Percentiles rank a stretch among this genome's conserved stretches.
Evolutionary conservation across 2,797 vertebrate species (phyloP).

Genomic region (Enteromius argenteus): DNA sequence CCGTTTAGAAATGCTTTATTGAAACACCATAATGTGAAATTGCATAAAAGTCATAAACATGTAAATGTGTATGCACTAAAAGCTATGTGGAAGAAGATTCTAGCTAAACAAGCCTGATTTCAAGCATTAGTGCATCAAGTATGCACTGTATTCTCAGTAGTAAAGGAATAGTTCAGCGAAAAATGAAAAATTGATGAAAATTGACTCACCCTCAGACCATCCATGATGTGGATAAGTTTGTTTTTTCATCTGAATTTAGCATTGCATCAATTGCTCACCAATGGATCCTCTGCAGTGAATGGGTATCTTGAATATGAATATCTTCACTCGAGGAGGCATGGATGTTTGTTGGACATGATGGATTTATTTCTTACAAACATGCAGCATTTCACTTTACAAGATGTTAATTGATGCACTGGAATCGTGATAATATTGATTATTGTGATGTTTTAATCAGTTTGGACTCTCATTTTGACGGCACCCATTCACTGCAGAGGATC

Average conservation of each 20-base stretch:
- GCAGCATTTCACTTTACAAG: no score
- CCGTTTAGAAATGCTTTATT: constrained; percentile 10
- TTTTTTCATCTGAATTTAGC: not conserved
- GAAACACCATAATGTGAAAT: not conserved
- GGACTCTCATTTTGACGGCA: not conserved
- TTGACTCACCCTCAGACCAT: not conserved
- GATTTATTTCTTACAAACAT: not conserved
- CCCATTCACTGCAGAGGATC: not conserved
- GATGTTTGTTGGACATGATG: not conserved
- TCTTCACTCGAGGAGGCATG: not conserved
- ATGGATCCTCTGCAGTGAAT: not conserved
- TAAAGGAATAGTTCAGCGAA: not conserved
- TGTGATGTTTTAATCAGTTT: not conserved
- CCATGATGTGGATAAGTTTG: not conserved
- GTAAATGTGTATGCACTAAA: not conserved
- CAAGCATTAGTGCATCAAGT: not conserved
- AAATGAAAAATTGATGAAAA: not conserved
- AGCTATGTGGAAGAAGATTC: not conserved
- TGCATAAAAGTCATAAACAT: not conserved
- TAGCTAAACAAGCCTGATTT: not conserved
- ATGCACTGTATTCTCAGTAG: not conserved
- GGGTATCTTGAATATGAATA: not conserved
- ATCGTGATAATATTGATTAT: not conserved
- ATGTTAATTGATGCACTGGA: not conserved
- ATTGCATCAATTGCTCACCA: not conserved